Conservation (phyloP, 1,140 invertebrate genomes). For the Zaprionus kolodkinae region DNA sequence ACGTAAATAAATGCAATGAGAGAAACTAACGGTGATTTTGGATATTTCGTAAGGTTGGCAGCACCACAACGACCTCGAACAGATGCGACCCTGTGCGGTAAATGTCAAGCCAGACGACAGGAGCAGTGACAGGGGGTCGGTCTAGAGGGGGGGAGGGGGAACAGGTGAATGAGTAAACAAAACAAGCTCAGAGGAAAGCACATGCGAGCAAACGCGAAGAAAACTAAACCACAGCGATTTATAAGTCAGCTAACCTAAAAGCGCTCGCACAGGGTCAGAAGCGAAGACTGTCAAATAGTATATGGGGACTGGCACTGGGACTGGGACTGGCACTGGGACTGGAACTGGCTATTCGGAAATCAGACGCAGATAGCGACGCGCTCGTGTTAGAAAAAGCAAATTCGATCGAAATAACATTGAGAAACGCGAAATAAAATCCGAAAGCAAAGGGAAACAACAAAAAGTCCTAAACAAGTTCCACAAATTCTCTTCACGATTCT, state of each 20-base stretch:
- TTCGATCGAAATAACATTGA: conserved; percentile 23
- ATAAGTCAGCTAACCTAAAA: conserved; percentile 61
- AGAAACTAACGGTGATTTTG: conserved; percentile 37
- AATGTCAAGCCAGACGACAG: conserved; percentile 15
- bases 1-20: conserved; percentile 53
- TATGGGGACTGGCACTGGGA: not conserved
- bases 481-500: not conserved
- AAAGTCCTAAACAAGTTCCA: not conserved
- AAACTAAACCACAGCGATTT: conserved; percentile 63
- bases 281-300: conserved; percentile 51
- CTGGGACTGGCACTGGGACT: not conserved
- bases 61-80: not conserved
- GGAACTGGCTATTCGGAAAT: conserved; percentile 27
- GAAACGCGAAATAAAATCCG: conserved; percentile 33
- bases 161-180: conserved; percentile 11
- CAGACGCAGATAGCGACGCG: conserved; percentile 35
- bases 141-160: not conserved
- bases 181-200: conserved; percentile 27
- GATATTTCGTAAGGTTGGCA: conserved; percentile 38
- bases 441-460: conserved; percentile 34
- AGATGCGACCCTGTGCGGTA: conserved; percentile 47
- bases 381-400: conserved; percentile 17
- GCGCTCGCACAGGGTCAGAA: conserved; percentile 9
- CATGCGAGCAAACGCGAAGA: conserved; percentile 44
- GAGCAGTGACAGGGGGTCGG: not conserved